A percentile compares a stretch with the other conserved stretches of the same genome.
phyloP scores from a whole-genome alignment of 1,140 invertebrate genomes.

The Druon quercuslanigerum region DNA sequence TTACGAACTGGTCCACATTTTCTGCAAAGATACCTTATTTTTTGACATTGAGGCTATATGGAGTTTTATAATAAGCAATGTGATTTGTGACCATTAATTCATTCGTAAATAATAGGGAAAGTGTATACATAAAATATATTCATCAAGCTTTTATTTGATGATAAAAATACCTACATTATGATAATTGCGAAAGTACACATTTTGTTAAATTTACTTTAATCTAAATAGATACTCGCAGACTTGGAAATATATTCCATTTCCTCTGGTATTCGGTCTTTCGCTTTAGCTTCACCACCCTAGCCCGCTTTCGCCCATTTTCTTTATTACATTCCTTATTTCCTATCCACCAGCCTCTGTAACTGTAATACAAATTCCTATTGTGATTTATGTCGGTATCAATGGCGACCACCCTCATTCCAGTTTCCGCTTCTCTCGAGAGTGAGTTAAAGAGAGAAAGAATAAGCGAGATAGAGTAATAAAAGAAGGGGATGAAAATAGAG shows the following conservation, averaged over 20 bases:
- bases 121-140: too few relatives aligned
- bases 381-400: conserved; percentile 77
- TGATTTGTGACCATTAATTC: too few relatives aligned
- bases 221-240: conserved; percentile 25
- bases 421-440: conserved; percentile 42
- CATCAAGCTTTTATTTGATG: too few relatives aligned
- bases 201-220: conserved; percentile 18
- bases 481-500: not conserved
- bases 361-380: conserved; percentile 78
- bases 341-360: conserved; percentile 74
- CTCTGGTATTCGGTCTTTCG: conserved; percentile 56
- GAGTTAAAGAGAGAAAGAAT: not conserved
- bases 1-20: too few relatives aligned
- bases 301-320: conserved; percentile 72
- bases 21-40: too few relatives aligned
- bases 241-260: conserved; percentile 55
- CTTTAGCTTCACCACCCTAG: conserved; percentile 48
- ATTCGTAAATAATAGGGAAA: too few relatives aligned
- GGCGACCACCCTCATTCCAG: conserved; percentile 65
- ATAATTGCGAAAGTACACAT: not conserved
- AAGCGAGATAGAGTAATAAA: not conserved
- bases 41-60: too few relatives aligned
- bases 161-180: too few relatives aligned
- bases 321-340: conserved; percentile 77
- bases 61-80: too few relatives aligned